Percentiles rank a stretch among this genome's conserved stretches.
Conservation (phyloP, 1,140 invertebrate genomes). For the Liolophura sinensis region DNA sequence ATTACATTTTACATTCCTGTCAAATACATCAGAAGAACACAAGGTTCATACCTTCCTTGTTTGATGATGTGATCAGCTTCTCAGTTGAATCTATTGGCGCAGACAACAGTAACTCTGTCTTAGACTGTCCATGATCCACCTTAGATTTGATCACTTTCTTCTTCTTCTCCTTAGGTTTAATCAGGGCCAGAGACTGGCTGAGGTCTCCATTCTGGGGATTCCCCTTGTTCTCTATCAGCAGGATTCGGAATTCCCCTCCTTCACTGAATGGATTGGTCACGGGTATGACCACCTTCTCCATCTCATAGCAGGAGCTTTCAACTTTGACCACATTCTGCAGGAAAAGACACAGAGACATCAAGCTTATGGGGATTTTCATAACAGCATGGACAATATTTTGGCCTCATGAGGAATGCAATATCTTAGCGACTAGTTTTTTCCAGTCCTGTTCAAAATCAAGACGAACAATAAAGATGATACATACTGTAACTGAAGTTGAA, state of each 20-base stretch:
- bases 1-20: too few relatives aligned
- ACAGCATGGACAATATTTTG: too few relatives aligned
- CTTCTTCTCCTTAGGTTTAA: constrained; percentile 35
- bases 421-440: too few relatives aligned
- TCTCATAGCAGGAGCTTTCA: constrained; percentile 53
- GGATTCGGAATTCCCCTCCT: constrained; percentile 48
- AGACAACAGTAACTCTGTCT: too few relatives aligned
- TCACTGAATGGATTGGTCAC: constrained; percentile 52
- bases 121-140: constrained; percentile 36
- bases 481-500: too few relatives aligned
- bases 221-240: constrained; percentile 41
- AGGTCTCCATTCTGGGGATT: constrained; percentile 22
- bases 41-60: constrained; percentile 3
- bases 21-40: background rate
- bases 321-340: constrained; percentile 44
- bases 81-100: too few relatives aligned
- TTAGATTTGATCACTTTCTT: constrained; percentile 33
- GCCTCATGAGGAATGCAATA: too few relatives aligned
- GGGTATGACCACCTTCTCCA: constrained; percentile 45
- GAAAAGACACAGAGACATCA: constrained; percentile 6
- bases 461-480: too few relatives aligned
- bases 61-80: background rate
- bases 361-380: too few relatives aligned
- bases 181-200: constrained; percentile 18
- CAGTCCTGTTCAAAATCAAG: too few relatives aligned